Evolutionary conservation across 2,113 vertebrate species (phyloP).

Genomic region (Vanacampus margaritifer): DNA sequence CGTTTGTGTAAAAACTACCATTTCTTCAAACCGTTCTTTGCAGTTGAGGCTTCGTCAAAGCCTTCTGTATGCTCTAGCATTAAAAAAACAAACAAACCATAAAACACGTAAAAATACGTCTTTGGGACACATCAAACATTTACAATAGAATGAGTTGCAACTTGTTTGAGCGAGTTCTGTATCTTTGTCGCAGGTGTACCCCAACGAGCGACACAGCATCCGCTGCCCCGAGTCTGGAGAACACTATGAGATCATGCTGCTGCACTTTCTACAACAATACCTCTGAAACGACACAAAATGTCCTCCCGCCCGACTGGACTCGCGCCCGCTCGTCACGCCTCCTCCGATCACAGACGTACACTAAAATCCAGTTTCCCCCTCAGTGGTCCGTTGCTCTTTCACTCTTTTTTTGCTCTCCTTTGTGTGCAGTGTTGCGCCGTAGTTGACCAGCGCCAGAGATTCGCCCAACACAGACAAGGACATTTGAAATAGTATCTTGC

Average conservation of each 20-base stretch:
- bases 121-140: too few species aligned
- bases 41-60: too few species aligned
- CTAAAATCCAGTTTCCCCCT: not conserved
- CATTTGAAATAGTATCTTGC: conserved; percentile 31
- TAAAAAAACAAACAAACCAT: too few species aligned
- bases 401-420: conserved; percentile 5
- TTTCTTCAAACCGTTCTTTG: too few species aligned
- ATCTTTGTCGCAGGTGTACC: conserved; percentile 82
- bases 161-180: too few species aligned
- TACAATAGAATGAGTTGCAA: too few species aligned
- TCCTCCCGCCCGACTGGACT: conserved; percentile 2
- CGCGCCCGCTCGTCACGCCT: not conserved
- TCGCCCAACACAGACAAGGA: conserved; percentile 49
- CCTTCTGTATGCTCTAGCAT: too few species aligned
- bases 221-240: conserved; percentile 98
- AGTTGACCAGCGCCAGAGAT: conserved; percentile 33
- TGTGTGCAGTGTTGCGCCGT: conserved; percentile 42
- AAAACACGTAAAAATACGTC: too few species aligned
- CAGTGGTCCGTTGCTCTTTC: not conserved
- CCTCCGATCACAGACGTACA: conserved; percentile 22
- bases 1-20: too few species aligned
- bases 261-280: conserved; percentile 98
- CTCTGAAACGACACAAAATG: conserved; percentile 76
- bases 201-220: conserved; percentile 98
- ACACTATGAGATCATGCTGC: conserved; percentile 98